Conservation (phyloP, 2,113 vertebrate species). For the Indri indri region DNA sequence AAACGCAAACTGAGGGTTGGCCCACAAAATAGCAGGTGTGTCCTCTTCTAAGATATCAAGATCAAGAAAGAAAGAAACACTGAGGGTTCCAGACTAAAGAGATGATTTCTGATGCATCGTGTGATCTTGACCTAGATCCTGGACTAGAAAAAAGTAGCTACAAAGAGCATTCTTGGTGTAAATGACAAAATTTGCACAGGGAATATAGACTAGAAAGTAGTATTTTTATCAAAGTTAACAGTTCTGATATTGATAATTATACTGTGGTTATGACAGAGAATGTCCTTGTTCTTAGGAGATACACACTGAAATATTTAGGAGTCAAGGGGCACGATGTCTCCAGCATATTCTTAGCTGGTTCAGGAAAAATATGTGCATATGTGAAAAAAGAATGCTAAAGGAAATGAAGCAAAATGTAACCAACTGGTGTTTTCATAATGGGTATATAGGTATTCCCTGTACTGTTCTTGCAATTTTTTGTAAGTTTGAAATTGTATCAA, state of each 20-base stretch:
- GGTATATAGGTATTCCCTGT: neutral
- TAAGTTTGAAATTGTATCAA: neutral
- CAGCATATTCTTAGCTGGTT: neutral
- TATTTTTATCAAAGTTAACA: neutral
- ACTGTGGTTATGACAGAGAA: neutral
- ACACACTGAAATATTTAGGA: neutral
- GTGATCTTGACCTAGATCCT: neutral
- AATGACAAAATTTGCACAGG: neutral
- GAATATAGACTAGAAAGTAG: neutral
- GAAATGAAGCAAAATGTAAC: neutral
- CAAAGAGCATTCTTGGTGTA: neutral
- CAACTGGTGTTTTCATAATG: neutral
- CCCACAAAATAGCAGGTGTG: neutral
- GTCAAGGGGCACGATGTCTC: neutral
- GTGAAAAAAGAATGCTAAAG: neutral
- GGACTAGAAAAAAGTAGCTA: neutral
- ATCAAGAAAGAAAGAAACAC: neutral
- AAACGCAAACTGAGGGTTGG: neutral
- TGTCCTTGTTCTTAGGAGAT: neutral
- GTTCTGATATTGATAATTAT: neutral
- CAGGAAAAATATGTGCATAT: neutral
- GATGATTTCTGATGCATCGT: neutral
- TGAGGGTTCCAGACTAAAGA: neutral
- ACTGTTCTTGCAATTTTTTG: neutral
- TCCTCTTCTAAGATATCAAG: neutral